Base-by-base conservation (phyloP, 2,113 vertebrate genomes). In the Gnathonemus echidnorhynchus region DNA sequence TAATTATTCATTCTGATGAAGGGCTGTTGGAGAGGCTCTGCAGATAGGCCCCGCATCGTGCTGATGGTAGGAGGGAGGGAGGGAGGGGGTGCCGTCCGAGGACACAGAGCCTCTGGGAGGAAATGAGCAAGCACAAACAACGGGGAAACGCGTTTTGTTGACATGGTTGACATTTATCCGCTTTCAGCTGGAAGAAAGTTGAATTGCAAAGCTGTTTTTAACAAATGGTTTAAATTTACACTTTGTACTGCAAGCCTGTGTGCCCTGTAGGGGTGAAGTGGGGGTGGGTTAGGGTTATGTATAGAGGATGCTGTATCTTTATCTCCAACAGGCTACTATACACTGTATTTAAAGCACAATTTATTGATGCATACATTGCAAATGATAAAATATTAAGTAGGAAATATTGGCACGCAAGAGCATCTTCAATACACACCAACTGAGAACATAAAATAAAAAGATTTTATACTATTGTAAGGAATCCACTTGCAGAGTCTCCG, bases 1-100 rank as follows among this genome's bases (percentile, higher is more conserved):
- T 86, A 90, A 86, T 86, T 86, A 86, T 90, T 90, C 89, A 86
- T 89, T 86, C 35, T 86, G 80, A 89, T 62, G 15, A 89, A 11
- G 49, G 74, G 35, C 21, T 24, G 31, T 53, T 24, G 2, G 53
- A 85, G 49, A 80, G 27, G 80, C 80, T 83, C n/a, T 31, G 15
- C 89, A 48, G 52, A 48, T 42, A 50, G 62, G 62, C 27, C 58
- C n/a, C 0, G 62, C 62, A 70, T 70, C n/a, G 9, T 70, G 62
- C 62, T 70, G n/a, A 70, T 70, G 62, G n/a, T 31, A n/a, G 7
- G n/a, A 27, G 62, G n/a, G 62, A 4, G 58, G 24, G 62, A 4
- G 62, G 62, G 62, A 31, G 62, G 62, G 27, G n/a, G 13, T 19
- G 35, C 35, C 35, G 35, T 80, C 15, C 31, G 15, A 15, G 88